Percentiles rank a stretch among this genome's conserved stretches.
Conservation (phyloP, 1,140 invertebrate genomes). For the Bombus soroeensis region DNA sequence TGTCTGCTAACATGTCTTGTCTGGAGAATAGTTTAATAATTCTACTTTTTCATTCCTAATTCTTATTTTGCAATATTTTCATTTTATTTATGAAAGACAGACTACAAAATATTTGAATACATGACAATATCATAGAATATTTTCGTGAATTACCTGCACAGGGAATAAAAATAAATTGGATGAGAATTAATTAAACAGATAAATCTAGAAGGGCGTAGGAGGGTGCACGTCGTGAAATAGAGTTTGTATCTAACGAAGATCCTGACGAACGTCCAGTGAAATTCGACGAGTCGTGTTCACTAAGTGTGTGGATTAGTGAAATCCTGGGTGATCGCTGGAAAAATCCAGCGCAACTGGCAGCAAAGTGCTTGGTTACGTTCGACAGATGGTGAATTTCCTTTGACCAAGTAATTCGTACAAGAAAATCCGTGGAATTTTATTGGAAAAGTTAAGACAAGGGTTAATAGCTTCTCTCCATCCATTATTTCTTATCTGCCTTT, state of each 20-base stretch:
- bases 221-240: background rate
- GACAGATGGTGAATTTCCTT: background rate
- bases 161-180: background rate
- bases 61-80: too few relatives aligned
- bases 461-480: background rate
- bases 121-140: too few relatives aligned
- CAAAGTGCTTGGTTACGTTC: background rate
- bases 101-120: too few relatives aligned
- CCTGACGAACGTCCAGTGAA: background rate
- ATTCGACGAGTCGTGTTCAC: background rate
- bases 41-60: too few relatives aligned
- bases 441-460: background rate
- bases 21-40: too few relatives aligned
- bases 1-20: too few relatives aligned
- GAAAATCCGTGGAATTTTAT: background rate
- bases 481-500: background rate
- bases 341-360: background rate
- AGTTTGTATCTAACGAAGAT: conserved; percentile 2
- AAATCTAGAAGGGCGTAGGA: background rate
- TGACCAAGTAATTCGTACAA: background rate
- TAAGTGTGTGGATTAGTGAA: background rate
- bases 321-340: background rate
- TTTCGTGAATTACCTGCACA: background rate
- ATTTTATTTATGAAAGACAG: too few relatives aligned
- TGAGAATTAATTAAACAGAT: background rate